Base-by-base conservation (phyloP, 2,797 vertebrate genomes). In the Tragopan temminckii region DNA sequence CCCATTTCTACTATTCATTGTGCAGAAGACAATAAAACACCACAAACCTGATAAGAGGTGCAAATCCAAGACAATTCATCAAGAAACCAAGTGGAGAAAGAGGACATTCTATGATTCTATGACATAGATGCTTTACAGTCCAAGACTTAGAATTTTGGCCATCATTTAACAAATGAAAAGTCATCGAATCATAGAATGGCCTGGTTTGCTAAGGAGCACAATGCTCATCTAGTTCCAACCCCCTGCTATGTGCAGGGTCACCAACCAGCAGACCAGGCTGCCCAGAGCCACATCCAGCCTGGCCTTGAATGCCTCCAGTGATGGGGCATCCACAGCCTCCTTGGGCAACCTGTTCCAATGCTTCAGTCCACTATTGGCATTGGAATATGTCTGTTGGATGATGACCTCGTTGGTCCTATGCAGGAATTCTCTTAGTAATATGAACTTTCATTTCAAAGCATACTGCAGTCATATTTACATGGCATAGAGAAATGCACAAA, bases 361-460 rank as follows among this genome's bases (percentile, higher is more conserved):
- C 46, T 48, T 48, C 23, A 48, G 46, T 25, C 21, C 2, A 1
- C 52, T 84, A 27, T 29, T 11, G 5, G 4, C 8, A 6, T 12
- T 27, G 31, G 14, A 8, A 2, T 58, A 7, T 59, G 72, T 59
- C 31, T 77, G 7, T 21, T 35, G 33, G 17, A 10, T 27, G 25
- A 1, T 53, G 50, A 45, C 13, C 23, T 63, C 19, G 9, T 3
- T 63, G 42, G 11, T 46, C 42, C 43, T 43, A 2, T 31, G 55
- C n/a, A 45, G 59, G 38, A 40, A 11, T 15, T 92, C 29, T 79
- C 61, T 58, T 93, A 46, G 11, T 55, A 61, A 50, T 24, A 15
- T 2, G 43, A 94, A 36, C 59, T 76, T 90, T 75, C 40, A 38
- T 83, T 96, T 88, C 62, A 74, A 61, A 88, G 23, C 52, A 82